These are phyloP conservation scores for Macaca fascicularis DNA, from an alignment of 2,113 vertebrate species.

Conservation along the genomic window T2T-MFA8v1.1 NC_088381.1:86522001-86522500, in stretches of 20 bases:
- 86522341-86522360: too few relatives aligned
- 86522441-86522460: too few relatives aligned
- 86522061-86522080: neutral
- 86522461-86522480: too few relatives aligned
- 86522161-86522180: neutral
- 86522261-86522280: neutral
- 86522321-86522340: neutral
- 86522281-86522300: neutral
- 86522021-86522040: neutral
- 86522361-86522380: too few relatives aligned
- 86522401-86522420: too few relatives aligned
- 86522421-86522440: too few relatives aligned
- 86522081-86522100: neutral
- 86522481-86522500: too few relatives aligned
- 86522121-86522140: neutral
- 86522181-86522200: neutral
- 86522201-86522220: neutral
- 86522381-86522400: too few relatives aligned
- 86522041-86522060: neutral
- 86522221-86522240: neutral
- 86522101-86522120: neutral
- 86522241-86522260: neutral
- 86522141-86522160: slow-evolving; percentile 21
- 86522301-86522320: neutral
- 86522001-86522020: neutral